These are phyloP conservation scores for Lordiphosa andalusiaca DNA, from an alignment of 2,888 invertebrate genomes.

Conservation along the genomic window DNA sequence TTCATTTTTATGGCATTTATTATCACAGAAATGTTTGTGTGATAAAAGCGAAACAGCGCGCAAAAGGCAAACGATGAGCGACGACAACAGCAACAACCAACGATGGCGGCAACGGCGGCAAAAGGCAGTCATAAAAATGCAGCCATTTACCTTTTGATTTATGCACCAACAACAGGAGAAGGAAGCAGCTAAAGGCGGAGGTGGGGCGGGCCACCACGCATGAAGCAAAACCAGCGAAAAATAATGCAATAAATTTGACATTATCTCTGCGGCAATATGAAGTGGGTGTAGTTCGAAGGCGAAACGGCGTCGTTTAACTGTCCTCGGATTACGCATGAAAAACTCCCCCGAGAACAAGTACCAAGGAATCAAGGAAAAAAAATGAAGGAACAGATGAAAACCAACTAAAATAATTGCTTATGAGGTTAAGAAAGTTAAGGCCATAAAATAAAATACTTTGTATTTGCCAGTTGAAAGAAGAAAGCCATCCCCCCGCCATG, in stretches of 20 bases:
- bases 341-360: neutral
- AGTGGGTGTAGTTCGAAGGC: slow-evolving; percentile 17
- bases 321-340: slow-evolving; percentile 40
- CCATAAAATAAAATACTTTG: slow-evolving; percentile 5
- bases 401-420: slow-evolving; percentile 34
- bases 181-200: slow-evolving; percentile 3
- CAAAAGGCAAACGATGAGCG: slow-evolving; percentile 45
- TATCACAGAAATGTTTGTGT: slow-evolving; percentile 77
- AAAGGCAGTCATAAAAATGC: slow-evolving; percentile 76
- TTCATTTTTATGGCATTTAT: slow-evolving; percentile 79
- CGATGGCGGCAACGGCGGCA: slow-evolving; percentile 28
- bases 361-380: neutral
- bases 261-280: slow-evolving; percentile 71
- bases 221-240: slow-evolving; percentile 50
- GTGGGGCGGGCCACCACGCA: slow-evolving; percentile 29
- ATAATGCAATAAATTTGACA: slow-evolving; percentile 76
- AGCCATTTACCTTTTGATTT: slow-evolving; percentile 77
- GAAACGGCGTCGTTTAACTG: slow-evolving; percentile 36
- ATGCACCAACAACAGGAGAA: slow-evolving; percentile 60
- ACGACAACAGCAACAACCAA: slow-evolving; percentile 35
- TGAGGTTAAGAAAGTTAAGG: slow-evolving; percentile 3
- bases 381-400: neutral
- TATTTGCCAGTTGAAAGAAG: neutral
- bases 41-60: slow-evolving; percentile 69
- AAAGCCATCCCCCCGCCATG: neutral